These are phyloP conservation scores for Pterostichus madidus DNA, from an alignment of 2,888 invertebrate species.

Conservation along the genomic window DNA sequence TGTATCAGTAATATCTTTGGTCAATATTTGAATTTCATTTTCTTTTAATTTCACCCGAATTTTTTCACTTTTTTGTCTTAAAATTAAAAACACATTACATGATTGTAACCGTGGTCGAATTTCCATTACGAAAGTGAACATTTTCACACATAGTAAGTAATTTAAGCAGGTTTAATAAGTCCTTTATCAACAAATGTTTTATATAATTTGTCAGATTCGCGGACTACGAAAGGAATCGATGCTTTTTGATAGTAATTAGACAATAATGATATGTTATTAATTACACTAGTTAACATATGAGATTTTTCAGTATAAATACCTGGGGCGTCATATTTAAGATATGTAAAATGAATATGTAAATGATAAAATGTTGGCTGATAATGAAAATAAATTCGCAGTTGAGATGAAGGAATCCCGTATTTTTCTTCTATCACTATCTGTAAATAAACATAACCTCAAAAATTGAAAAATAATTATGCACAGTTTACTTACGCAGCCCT, in stretches of 20 bases:
- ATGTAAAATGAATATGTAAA: conserved; percentile 95
- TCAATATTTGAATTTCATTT: conserved; percentile 70
- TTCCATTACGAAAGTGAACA: conserved; percentile 79
- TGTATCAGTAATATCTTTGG: conserved; percentile 68
- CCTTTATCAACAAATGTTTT: conserved; percentile 82
- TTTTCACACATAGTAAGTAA: conserved; percentile 71
- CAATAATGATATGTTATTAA: conserved; percentile 91
- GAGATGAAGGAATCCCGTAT: conserved; percentile 84
- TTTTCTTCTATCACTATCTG: conserved; percentile 88
- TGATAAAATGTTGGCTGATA: conserved; percentile 99
- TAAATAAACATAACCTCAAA: conserved; percentile 55
- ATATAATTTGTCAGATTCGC: conserved; percentile 87
- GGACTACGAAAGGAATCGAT: conserved; percentile 88
- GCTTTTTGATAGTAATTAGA: conserved; percentile 91
- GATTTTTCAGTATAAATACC: conserved; percentile 92
- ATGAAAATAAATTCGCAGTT: conserved; percentile 92
- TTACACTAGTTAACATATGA: conserved; percentile 92
- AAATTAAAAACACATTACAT: conserved; percentile 81
- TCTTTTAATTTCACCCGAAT: conserved; percentile 70
- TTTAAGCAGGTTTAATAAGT: conserved; percentile 76
- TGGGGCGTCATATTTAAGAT: conserved; percentile 88
- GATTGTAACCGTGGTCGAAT: conserved; percentile 81
- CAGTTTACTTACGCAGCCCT: conserved; percentile 77
- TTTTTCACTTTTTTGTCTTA: conserved; percentile 75
- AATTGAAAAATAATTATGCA: neutral